These are phyloP conservation scores for Pagrus major DNA, from an alignment of 2,113 vertebrate species.

Conservation along the genomic window DNA sequence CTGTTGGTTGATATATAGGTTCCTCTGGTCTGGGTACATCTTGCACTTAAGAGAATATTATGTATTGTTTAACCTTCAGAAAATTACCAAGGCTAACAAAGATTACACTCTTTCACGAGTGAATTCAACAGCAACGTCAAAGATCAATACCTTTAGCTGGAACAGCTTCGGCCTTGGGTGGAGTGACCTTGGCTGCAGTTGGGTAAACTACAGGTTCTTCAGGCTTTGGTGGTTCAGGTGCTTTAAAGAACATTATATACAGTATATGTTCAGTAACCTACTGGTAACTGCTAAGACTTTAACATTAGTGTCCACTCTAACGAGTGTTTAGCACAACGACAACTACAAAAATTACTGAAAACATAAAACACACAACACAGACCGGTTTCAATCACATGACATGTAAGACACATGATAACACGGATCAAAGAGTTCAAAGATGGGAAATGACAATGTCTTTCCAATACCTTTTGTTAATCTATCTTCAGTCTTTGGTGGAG, in stretches of 20 bases:
- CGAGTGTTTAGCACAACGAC: conserved; percentile 38
- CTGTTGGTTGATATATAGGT: conserved; percentile 31
- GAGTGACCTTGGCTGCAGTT: conserved; percentile 25
- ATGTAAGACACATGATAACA: background rate
- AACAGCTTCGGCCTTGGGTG: conserved; percentile 4
- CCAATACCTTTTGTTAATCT: conserved; percentile 35
- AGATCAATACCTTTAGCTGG: conserved; percentile 60
- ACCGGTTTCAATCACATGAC: background rate
- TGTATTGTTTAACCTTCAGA: conserved; percentile 19
- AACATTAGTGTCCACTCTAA: conserved; percentile 44
- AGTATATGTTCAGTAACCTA: conserved; percentile 11
- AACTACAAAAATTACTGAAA: background rate
- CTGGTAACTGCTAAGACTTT: background rate
- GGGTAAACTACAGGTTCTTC: conserved; percentile 36
- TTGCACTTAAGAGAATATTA: conserved; percentile 64
- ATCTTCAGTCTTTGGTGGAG: conserved; percentile 28
- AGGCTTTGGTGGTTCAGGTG: conserved; percentile 35
- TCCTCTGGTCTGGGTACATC: conserved; percentile 44
- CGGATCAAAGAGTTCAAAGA: conserved; percentile 28
- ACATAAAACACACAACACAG: conserved; percentile 21
- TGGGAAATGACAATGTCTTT: background rate
- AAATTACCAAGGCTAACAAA: conserved; percentile 24
- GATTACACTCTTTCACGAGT: conserved; percentile 44
- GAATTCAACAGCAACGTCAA: conserved; percentile 9
- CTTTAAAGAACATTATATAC: conserved; percentile 58